These are phyloP conservation scores for Peromyscus eremicus DNA, from an alignment of 2,797 vertebrate species.

Conservation along the genomic window DNA sequence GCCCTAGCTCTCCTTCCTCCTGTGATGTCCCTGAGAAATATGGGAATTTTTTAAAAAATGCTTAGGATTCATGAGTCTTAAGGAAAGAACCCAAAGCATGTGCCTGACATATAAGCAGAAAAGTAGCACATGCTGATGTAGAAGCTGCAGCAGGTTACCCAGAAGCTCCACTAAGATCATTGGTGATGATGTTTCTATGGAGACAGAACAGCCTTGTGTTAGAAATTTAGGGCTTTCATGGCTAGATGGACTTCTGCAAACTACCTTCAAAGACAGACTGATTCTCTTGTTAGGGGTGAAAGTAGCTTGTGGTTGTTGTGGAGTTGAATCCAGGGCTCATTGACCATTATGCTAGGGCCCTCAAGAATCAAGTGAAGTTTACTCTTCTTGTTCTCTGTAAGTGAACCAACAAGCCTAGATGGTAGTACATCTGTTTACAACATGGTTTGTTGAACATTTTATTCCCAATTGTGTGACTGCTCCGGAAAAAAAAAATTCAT, in stretches of 20 bases:
- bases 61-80: neutral
- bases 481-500: neutral
- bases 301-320: neutral
- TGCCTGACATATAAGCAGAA: neutral
- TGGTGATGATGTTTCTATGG: neutral
- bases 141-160: neutral
- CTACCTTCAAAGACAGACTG: neutral
- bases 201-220: neutral
- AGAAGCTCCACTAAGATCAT: neutral
- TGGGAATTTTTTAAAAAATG: neutral
- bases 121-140: neutral
- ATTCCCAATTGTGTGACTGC: neutral
- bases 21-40: neutral
- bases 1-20: neutral
- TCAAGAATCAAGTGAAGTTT: neutral
- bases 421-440: neutral
- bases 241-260: neutral
- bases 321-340: neutral
- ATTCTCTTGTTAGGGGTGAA: neutral
- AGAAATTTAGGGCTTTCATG: neutral
- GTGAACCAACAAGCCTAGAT: neutral
- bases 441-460: constrained; percentile 30
- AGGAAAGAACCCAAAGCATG: neutral
- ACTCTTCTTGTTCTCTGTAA: neutral
- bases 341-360: neutral